A percentile compares a stretch with the other conserved stretches of the same genome.
Evolutionary conservation across 2,797 vertebrate genomes (phyloP).

Genomic region (Salarias fasciatus): DNA sequence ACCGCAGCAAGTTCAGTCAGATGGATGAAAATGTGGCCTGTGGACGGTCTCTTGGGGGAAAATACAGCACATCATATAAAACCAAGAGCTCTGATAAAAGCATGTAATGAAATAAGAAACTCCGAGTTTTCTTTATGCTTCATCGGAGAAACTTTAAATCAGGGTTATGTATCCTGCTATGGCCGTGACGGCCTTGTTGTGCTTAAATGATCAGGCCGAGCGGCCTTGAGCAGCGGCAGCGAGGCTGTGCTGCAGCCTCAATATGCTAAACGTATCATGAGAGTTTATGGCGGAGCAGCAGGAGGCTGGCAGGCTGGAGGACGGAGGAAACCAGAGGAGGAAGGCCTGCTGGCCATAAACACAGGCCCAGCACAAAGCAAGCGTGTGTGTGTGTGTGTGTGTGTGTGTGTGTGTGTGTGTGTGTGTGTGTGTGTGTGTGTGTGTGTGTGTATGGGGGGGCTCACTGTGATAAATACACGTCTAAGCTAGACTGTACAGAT

Average conservation of each 20-base stretch:
- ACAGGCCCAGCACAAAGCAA: too few species aligned
- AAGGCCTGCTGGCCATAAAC: slow-evolving; percentile 56
- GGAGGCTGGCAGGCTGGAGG: slow-evolving; percentile 60
- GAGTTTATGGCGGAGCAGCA: slow-evolving; percentile 75
- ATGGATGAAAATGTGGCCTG: slow-evolving; percentile 1
- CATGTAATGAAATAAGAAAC: slow-evolving; percentile 55
- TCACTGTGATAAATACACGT: too few species aligned
- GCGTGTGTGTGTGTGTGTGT: too few species aligned
- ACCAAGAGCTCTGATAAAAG: slow-evolving; percentile 41
- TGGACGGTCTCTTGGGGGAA: slow-evolving; percentile 1
- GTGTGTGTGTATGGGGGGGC: too few species aligned
- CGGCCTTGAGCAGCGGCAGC: slow-evolving; percentile 68
- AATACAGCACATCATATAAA: slow-evolving; percentile 25
- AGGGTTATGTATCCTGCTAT: slow-evolving; percentile 43
- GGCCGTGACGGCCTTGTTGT: slow-evolving; percentile 29
- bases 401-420: too few species aligned
- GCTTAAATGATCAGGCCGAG: slow-evolving; percentile 52
- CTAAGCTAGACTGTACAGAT: neutral
- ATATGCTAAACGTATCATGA: slow-evolving; percentile 80
- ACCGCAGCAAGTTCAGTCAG: too few species aligned
- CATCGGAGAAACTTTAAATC: slow-evolving; percentile 32
- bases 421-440: too few species aligned
- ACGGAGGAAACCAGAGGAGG: slow-evolving; percentile 65
- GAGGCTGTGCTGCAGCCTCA: slow-evolving; percentile 39
- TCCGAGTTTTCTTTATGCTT: slow-evolving; percentile 28